Evolutionary conservation across 2,888 invertebrate genomes (phyloP).

Genomic region (Epistrophella euchroma): DNA sequence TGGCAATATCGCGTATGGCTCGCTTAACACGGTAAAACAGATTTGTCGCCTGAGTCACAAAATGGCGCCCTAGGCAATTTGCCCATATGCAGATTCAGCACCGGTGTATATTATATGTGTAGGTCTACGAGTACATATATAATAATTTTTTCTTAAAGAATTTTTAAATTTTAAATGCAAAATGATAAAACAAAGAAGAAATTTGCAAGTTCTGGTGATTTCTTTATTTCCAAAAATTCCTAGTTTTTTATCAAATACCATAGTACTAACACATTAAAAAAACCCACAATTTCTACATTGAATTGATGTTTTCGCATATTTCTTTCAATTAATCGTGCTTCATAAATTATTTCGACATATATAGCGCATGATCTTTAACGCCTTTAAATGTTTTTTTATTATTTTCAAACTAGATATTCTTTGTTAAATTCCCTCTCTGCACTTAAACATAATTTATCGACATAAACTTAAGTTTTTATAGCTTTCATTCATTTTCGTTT

Average conservation of each 20-base stretch:
- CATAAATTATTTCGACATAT: constrained; percentile 14
- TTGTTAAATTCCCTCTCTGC: constrained; percentile 11
- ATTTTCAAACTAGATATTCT: constrained; percentile 11
- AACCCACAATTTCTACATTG: background rate
- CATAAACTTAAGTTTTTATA: constrained; percentile 59
- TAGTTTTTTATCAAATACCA: background rate
- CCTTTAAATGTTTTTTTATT: constrained; percentile 1
- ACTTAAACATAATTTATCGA: constrained; percentile 35
- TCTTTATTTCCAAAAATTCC: background rate
- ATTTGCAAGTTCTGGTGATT: background rate
- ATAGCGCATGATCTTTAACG: background rate
- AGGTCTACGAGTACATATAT: too few species aligned
- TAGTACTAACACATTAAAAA: background rate
- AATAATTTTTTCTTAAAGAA: too few species aligned
- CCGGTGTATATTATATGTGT: too few species aligned
- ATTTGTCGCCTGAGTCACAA: too few species aligned
- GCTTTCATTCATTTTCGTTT: constrained; percentile 20
- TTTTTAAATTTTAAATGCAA: too few species aligned
- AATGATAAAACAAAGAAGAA: too few species aligned
- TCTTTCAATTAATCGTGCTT: background rate
- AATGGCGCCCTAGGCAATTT: too few species aligned
- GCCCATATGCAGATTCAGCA: too few species aligned
- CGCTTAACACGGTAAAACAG: too few species aligned
- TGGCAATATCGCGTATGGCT: too few species aligned
- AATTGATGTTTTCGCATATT: background rate